Evolutionary conservation across 2,797 vertebrate genomes (phyloP), one percentile per base, ranked within the genome.

Genomic region (Microhierax caerulescens): DNA sequence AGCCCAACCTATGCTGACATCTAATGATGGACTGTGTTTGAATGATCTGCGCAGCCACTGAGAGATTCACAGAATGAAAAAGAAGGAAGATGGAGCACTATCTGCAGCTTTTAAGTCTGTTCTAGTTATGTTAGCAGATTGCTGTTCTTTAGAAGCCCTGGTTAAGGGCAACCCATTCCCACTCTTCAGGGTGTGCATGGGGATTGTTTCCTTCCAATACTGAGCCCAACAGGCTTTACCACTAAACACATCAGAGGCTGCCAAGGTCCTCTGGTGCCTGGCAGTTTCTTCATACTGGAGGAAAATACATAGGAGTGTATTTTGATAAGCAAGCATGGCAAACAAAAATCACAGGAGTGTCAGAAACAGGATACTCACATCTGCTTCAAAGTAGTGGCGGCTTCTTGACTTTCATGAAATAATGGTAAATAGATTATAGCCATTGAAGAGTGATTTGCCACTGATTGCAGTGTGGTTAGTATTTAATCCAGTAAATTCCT

Each of bases 371-470:
- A 24, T 50, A 21, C 15, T 77, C 34, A 36, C 6, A 4, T 56
- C 53, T 88, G 15, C 63, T 69, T 13, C 28, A n/a, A 70, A 64
- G 37, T 32, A 72, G 6, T 13, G 12, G 8, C 47, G 22, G 4
- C 23, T 74, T 87, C 48, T 79, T 85, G 39, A 39, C 27, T 79
- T 92, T 10, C 3, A 10, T 37, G 9, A 79, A 76, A 39, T 59
- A 54, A 41, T 18, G 4, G 10, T 27, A 23, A 20, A 5, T 63
- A 39, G 27, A 28, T 60, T 0, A 0, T 80, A 51, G 9, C 32
- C 8, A 0, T 22, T 76, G 45, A 82, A 39, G 2, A 4, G 24
- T 73, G 5, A 2, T 82, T 90, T 89, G 43, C 28, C 11, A 8
- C 43, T 12, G 15, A 32, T 65, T 51, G 34, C 39, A 43, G 0